phyloP scores from a whole-genome alignment of 2,113 vertebrate genomes.

The Oncorhynchus mykiss region DNA sequence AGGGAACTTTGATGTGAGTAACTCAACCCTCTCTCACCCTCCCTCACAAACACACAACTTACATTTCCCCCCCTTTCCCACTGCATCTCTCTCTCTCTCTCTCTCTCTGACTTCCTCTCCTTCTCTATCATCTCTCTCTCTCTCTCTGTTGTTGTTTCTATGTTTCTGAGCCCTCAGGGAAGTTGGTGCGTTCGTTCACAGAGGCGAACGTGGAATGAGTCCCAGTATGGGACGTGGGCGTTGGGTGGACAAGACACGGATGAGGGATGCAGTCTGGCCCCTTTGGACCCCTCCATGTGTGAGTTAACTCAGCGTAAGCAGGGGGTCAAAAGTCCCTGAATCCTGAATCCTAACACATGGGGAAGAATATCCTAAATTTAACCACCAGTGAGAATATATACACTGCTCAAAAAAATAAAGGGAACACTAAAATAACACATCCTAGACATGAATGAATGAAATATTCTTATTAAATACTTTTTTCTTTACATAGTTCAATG shows the following conservation, averaged over 20 bases:
- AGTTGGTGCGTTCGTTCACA: constrained; percentile 36
- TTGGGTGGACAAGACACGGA: constrained; percentile 35
- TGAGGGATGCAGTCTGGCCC: constrained; percentile 34
- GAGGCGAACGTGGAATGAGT: constrained; percentile 29
- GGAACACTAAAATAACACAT: too few species aligned
- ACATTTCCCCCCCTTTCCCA: neutral
- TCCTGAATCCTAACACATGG: constrained; percentile 42
- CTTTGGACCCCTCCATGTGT: constrained; percentile 13
- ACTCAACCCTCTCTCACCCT: neutral
- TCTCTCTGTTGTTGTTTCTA: constrained; percentile 17
- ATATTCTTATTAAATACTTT: too few species aligned
- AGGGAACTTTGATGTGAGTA: constrained; percentile 20
- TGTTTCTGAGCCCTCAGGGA: constrained; percentile 33
- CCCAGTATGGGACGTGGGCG: constrained; percentile 46
- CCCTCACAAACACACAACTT: neutral
- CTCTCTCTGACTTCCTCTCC: too few species aligned
- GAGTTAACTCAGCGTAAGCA: constrained; percentile 66
- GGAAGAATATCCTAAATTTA: constrained; percentile 73
- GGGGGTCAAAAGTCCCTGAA: constrained; percentile 65
- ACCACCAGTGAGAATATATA: constrained; percentile 51
- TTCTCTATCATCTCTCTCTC: neutral
- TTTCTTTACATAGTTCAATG: too few species aligned
- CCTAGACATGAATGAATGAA: too few species aligned
- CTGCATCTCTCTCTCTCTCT: too few species aligned
- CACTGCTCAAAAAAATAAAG: too few species aligned